These are phyloP conservation scores for Dermatophagoides farinae DNA, from an alignment of 1,140 invertebrate genomes.

Conservation along the genomic window DNA sequence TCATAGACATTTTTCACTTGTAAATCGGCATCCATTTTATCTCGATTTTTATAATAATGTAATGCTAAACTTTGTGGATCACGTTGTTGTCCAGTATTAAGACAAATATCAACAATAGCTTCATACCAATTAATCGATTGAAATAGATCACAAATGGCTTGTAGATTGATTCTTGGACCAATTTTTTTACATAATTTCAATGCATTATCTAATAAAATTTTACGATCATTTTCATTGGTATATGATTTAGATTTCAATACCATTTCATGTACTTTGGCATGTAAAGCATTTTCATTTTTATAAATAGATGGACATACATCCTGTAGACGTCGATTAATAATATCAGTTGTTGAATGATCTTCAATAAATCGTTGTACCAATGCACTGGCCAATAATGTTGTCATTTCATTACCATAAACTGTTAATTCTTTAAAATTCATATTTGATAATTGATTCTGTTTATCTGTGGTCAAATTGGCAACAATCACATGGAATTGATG, in stretches of 20 bases:
- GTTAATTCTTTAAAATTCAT: slow-evolving; percentile 58
- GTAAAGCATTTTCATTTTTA: slow-evolving; percentile 80
- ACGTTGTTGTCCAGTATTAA: slow-evolving; percentile 54
- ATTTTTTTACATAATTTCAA: slow-evolving; percentile 66
- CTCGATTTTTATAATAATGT: slow-evolving; percentile 49
- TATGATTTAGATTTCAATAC: slow-evolving; percentile 47
- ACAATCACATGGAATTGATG: slow-evolving; percentile 71
- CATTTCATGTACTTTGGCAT: slow-evolving; percentile 76
- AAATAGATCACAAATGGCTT: slow-evolving; percentile 46
- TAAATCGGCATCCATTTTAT: not conserved
- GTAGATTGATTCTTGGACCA: slow-evolving; percentile 48
- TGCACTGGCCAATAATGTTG: slow-evolving; percentile 26
- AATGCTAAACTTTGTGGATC: slow-evolving; percentile 71
- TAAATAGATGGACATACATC: slow-evolving; percentile 83
- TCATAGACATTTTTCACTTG: slow-evolving; percentile 12
- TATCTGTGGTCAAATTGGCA: slow-evolving; percentile 29
- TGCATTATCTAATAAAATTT: slow-evolving; percentile 49
- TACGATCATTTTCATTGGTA: slow-evolving; percentile 42
- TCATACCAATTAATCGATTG: slow-evolving; percentile 40
- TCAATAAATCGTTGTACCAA: slow-evolving; percentile 50
- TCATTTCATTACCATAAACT: slow-evolving; percentile 55
- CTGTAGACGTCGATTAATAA: slow-evolving; percentile 64
- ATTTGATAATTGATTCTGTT: slow-evolving; percentile 37
- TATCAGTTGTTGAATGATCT: slow-evolving; percentile 80
- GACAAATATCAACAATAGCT: slow-evolving; percentile 68